Percentiles rank a stretch among this genome's conserved stretches.
Evolutionary conservation across 92 coral and sea anemone species (phyloP).

Genomic region (Parazoanthus swiftii): DNA sequence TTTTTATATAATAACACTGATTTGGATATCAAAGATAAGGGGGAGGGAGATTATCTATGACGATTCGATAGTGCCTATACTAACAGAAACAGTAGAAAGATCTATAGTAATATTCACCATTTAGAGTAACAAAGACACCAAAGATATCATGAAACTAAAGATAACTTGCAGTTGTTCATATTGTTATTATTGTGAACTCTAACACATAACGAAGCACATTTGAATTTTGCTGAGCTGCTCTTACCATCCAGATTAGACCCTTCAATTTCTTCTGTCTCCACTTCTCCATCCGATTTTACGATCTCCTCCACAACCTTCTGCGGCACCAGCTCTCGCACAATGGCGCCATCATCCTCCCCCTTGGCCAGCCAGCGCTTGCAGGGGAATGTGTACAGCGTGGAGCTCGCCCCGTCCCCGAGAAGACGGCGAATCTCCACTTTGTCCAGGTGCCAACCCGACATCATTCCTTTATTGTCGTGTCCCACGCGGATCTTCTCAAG

Average conservation of each 20-base stretch:
- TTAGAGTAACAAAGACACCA: too few species aligned
- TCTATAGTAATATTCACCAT: too few species aligned
- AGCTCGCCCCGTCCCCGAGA: conserved; percentile 80
- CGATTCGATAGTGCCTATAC: too few species aligned
- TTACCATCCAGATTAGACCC: conserved; percentile 84
- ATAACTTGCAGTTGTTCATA: too few species aligned
- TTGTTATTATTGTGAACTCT: too few species aligned
- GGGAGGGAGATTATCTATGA: too few species aligned
- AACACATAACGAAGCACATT: too few species aligned
- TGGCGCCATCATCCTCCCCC: conserved; percentile 94
- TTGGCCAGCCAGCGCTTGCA: conserved; percentile 96
- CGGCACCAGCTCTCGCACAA: conserved; percentile 92
- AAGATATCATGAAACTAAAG: too few species aligned
- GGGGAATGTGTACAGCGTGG: conserved; percentile 85
- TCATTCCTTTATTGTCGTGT: conserved; percentile 91
- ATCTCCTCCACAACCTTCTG: conserved; percentile 84
- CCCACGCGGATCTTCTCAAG: conserved; percentile 95
- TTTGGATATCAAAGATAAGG: too few species aligned
- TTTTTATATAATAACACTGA: too few species aligned
- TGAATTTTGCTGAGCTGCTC: not conserved
- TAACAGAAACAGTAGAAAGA: too few species aligned
- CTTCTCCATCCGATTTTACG: conserved; percentile 73
- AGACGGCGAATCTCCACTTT: conserved; percentile 88
- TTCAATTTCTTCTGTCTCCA: conserved; percentile 72
- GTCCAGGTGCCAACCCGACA: conserved; percentile 92